Evolutionary conservation across 1,140 invertebrate species (phyloP).

Genomic region (Hestina assimilis): DNA sequence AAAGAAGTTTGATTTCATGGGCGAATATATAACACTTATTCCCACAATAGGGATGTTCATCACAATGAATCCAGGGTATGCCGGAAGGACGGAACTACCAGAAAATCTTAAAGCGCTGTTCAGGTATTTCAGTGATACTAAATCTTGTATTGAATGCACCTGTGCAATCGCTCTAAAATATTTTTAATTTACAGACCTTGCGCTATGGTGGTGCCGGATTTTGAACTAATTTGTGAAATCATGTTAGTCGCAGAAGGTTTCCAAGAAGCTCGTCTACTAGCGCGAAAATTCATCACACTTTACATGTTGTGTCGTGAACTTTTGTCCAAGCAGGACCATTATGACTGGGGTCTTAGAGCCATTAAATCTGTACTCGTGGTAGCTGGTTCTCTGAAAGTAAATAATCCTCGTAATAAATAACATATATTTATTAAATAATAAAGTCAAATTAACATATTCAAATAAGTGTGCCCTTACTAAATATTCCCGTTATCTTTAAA

Average conservation of each 20-base stretch:
- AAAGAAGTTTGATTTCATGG: constrained; percentile 89
- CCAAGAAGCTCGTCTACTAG: constrained; percentile 90
- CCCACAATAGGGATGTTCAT: constrained; percentile 94
- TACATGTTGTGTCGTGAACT: constrained; percentile 93
- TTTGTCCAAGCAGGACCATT: constrained; percentile 95
- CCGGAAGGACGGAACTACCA: constrained; percentile 90
- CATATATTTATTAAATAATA: no score
- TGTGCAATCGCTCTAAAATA: not conserved
- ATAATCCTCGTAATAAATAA: not conserved
- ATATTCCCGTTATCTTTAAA: no score
- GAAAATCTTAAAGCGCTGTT: constrained; percentile 88
- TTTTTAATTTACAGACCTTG: constrained; percentile 83
- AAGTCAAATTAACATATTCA: no score
- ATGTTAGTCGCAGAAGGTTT: constrained; percentile 97
- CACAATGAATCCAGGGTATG: constrained; percentile 96
- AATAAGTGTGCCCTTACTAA: no score
- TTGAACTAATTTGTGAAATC: constrained; percentile 95
- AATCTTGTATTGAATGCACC: not conserved
- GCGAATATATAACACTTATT: constrained; percentile 87
- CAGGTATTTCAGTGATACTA: constrained; percentile 65
- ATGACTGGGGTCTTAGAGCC: constrained; percentile 95
- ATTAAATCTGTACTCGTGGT: constrained; percentile 96
- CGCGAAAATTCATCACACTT: constrained; percentile 94
- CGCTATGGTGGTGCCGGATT: constrained; percentile 96
- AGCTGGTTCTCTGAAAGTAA: constrained; percentile 88